Evolutionary conservation across 2,113 vertebrate genomes (phyloP).

Genomic region (Porphyrio hochstetteri): DNA sequence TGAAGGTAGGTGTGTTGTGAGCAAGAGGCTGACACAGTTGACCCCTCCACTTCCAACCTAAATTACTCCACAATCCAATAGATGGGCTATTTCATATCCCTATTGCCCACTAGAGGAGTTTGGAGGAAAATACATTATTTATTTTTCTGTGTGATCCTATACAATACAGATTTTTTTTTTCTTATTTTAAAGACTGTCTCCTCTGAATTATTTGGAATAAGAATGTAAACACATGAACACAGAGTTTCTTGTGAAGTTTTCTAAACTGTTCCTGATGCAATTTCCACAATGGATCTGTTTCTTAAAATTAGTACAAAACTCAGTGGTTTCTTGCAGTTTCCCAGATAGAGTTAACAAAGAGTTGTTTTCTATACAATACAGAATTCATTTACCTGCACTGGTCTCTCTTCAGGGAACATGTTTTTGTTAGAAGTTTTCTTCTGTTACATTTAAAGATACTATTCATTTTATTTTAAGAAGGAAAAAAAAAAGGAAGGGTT

Average conservation of each 20-base stretch:
- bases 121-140: not conserved
- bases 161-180: not conserved
- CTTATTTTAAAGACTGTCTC: not conserved
- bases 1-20: not conserved
- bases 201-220: not conserved
- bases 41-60: not conserved
- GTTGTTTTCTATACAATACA: not conserved
- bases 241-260: not conserved
- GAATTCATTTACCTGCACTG: not conserved
- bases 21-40: not conserved
- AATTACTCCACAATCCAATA: not conserved
- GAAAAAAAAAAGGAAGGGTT: rapidly evolving
- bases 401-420: not conserved
- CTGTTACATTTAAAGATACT: not conserved
- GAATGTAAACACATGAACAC: not conserved
- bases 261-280: not conserved
- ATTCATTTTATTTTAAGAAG: not conserved
- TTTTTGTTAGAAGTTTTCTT: not conserved
- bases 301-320: not conserved
- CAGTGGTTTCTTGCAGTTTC: not conserved
- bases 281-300: not conserved
- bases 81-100: not conserved
- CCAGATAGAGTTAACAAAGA: not conserved
- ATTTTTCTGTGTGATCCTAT: not conserved
- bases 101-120: not conserved